Conservation (phyloP, 1,140 invertebrate genomes). For the silkworm (Bombyx mori) region DNA sequence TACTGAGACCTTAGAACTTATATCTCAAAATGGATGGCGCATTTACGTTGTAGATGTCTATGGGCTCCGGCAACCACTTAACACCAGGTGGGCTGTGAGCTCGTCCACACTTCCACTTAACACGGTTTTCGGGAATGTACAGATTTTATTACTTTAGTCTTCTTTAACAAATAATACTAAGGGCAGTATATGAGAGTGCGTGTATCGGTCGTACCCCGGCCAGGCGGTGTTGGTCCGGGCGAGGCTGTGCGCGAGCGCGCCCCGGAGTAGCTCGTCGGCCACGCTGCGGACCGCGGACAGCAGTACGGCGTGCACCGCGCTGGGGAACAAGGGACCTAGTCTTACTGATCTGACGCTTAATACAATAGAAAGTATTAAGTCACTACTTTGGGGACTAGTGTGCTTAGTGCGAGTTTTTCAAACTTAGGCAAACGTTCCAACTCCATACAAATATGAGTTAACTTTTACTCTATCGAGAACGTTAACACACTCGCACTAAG, state of each 20-base stretch:
- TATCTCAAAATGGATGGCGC: too few species aligned
- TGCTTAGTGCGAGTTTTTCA: neutral
- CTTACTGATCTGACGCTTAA: too few species aligned
- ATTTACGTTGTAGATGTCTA: too few species aligned
- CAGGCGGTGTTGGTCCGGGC: slow-evolving; percentile 16
- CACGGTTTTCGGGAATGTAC: neutral
- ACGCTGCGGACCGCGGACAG: slow-evolving; percentile 46
- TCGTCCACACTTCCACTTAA: neutral
- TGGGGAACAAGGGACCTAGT: slow-evolving; percentile 12
- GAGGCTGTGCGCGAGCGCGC: slow-evolving; percentile 35
- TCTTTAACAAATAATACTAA: neutral
- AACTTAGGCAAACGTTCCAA: too few species aligned
- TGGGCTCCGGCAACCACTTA: too few species aligned
- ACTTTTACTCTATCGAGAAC: too few species aligned
- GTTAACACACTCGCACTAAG: too few species aligned
- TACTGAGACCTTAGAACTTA: too few species aligned
- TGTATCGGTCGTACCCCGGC: slow-evolving; percentile 26
- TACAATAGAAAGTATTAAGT: neutral
- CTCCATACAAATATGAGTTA: too few species aligned
- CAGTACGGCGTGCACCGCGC: slow-evolving; percentile 53
- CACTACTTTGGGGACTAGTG: neutral
- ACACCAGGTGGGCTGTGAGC: too few species aligned
- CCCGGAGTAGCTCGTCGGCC: slow-evolving; percentile 48
- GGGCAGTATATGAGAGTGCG: neutral
- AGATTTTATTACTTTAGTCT: neutral